These are phyloP conservation scores for Musca domestica DNA, from an alignment of 1,140 invertebrate species.

Conservation along the genomic window DNA sequence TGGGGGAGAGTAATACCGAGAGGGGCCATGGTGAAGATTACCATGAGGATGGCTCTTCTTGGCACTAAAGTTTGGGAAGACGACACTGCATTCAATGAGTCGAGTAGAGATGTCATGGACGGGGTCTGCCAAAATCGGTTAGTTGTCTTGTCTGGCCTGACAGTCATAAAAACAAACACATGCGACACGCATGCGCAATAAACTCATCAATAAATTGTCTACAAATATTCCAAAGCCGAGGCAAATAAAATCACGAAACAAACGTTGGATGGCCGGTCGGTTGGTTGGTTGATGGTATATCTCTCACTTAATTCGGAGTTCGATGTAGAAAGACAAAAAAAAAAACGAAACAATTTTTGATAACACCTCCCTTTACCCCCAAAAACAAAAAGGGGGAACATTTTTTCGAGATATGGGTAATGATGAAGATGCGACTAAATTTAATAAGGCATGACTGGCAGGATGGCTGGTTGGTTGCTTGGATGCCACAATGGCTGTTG, in stretches of 20 bases:
- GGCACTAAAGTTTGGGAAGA: neutral
- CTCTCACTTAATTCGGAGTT: neutral
- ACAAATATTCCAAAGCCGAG: constrained; percentile 23
- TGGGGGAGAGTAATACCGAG: too few relatives aligned
- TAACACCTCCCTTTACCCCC: too few relatives aligned
- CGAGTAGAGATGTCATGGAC: neutral
- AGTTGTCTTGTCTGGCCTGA: neutral
- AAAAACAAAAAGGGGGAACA: too few relatives aligned
- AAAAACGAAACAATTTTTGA: too few relatives aligned
- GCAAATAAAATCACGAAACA: neutral
- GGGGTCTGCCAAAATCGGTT: constrained; percentile 5
- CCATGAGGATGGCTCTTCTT: too few relatives aligned
- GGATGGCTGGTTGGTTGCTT: too few relatives aligned
- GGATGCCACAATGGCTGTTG: neutral
- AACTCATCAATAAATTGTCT: constrained; percentile 54
- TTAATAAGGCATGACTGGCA: neutral
- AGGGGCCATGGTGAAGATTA: too few relatives aligned
- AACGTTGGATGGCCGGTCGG: too few relatives aligned
- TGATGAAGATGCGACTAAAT: too few relatives aligned
- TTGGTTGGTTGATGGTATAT: neutral
- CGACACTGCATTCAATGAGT: neutral
- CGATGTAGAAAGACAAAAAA: too few relatives aligned
- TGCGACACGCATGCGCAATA: constrained; percentile 43
- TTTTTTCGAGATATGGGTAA: too few relatives aligned
- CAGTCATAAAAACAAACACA: constrained; percentile 25